Evolutionary conservation across 2,888 invertebrate genomes (phyloP), one percentile per base, ranked within the genome.

Genomic region (Lochmaea crataegi): DNA sequence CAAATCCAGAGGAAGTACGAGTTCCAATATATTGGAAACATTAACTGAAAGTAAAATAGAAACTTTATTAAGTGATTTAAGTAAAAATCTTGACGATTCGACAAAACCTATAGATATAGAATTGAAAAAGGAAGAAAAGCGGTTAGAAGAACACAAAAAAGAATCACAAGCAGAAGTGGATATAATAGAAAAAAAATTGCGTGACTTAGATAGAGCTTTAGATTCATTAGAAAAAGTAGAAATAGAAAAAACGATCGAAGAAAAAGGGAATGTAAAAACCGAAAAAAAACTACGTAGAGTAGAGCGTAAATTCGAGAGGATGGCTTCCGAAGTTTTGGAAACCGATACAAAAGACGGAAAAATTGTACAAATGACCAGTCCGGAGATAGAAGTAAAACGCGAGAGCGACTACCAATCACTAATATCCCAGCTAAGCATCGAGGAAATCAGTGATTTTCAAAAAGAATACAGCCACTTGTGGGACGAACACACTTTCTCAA

Each of bases 361-460:
- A 80, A 77, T 74, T 57, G 77, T 80, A 53, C 78, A 84, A 76
- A 72, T 85, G 68, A 81, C 84, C 22, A 83, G 85, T 45, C 85
- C 86, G n/a, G 82, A 85, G 71, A 84, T 86, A 72, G 83, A 83
- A 72, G 82, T 77, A 57, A 80, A 81, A 75, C 83, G 84, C 51
- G 88, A 88, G 74, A 84, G 81, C 32, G 88, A 88, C 77, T 89
- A 86, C 82, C 86, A 87, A 78, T 85, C 82, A 74, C 85, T 89
- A 79, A 86, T 89, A 56, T 89, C 89, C 26, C 89, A 89, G 79
- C 82, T 89, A 72, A 89, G 89, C 79, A 84, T 83, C 6, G 89
- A 89, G 80, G 89, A 89, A 80, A 86, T 89, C 53, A 86, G 87
- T 66, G 88, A 88, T 73, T 88, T 87, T 81, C 87, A 89, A 79